A percentile compares a stretch with the other conserved stretches of the same genome.
Evolutionary conservation across 2,888 invertebrate species (phyloP).

Genomic region (Electrophaes corylata): DNA sequence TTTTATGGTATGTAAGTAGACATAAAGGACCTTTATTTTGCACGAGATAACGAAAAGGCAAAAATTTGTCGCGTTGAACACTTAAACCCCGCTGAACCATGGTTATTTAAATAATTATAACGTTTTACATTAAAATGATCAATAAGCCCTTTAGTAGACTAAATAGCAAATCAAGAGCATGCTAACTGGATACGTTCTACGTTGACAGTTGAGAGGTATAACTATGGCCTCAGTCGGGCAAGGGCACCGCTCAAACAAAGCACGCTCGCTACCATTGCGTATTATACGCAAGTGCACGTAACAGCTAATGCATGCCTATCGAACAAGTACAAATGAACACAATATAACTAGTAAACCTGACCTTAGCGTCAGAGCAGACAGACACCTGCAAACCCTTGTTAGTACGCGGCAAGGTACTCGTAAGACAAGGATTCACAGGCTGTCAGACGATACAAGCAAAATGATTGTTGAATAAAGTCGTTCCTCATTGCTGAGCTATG

Average conservation of each 20-base stretch:
- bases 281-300: conserved; percentile 40
- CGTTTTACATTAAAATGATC: too few species aligned
- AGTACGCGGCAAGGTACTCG: background rate
- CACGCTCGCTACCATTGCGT: conserved; percentile 42
- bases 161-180: background rate
- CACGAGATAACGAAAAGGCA: too few species aligned
- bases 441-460: background rate
- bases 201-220: conserved; percentile 60
- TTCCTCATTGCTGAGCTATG: too few species aligned
- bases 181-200: conserved; percentile 1
- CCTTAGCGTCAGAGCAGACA: conserved; percentile 5
- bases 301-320: conserved; percentile 25
- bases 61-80: too few species aligned
- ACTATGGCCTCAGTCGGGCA: conserved; percentile 64
- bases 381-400: conserved; percentile 1
- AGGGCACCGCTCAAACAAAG: conserved; percentile 59
- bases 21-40: too few species aligned
- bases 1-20: too few species aligned
- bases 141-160: too few species aligned
- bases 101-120: too few species aligned
- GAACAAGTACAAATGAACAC: conserved; percentile 3
- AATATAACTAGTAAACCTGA: conserved; percentile 16
- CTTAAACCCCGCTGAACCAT: too few species aligned
- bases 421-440: background rate
- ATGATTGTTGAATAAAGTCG: background rate